Evolutionary conservation across 1,140 invertebrate genomes (phyloP), one percentile per base, ranked within the genome.

Genomic region (Dendrolimus punctatus): DNA sequence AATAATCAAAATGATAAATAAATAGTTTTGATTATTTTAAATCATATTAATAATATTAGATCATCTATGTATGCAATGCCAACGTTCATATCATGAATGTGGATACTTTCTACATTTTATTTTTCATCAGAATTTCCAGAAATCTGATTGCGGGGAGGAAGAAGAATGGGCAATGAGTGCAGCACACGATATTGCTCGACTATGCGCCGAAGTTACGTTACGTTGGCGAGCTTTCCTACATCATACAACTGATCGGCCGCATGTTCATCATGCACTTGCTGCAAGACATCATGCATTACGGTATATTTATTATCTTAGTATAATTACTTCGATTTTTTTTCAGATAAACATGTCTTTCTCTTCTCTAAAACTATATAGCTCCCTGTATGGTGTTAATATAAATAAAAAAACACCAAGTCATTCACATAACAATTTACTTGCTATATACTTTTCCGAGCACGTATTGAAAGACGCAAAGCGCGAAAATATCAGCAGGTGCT

Each of bases 111-210:
- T 8, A 39, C 5, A 42, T 42, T 39, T 8, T 42, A 10, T 2
- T 36, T 6, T 8, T 46, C 7, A 39, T 43, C 41, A 53, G 46
- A 51, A 48, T 8, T 57, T 64, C 2, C 64, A 83, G 76, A 83
- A 80, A 55, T 71, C 80, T 0, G 80, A 83, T 55, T 70, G 73
- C 4, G 81, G 84, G 4, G 81, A 83, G 49, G 86, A 88, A 60
- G 86, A 88, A 56, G 86, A 88, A 58, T 88, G 85, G 84, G 85
- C 85, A 10, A 85, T 85, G 76, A 84, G 86, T 42, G 85, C 85
- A 0, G 86, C 87, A 5, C 85, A 88, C 57, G 87, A 87, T 50
- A 88, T 88, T 44, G 87, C 87, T 40, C 70, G 84, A 46, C 68
- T 87, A 2, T 88, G 85, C 58, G 85, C 86, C 0, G 85, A 88